Evolutionary conservation across 2,888 invertebrate genomes (phyloP), one percentile per base, ranked within the genome.

Genomic region (Cremastinae sp.): DNA sequence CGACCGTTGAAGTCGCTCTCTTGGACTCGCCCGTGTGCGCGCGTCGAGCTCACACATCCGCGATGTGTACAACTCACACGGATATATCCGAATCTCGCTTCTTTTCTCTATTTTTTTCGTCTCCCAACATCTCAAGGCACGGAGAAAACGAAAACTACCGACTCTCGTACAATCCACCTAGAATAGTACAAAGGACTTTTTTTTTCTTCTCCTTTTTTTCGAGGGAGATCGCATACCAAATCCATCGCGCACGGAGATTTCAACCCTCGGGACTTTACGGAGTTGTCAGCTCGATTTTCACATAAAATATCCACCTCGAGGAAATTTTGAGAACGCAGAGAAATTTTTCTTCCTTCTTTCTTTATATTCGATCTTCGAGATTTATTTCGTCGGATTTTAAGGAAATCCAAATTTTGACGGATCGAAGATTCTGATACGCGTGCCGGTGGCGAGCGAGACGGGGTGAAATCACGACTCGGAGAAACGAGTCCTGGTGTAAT

Each of bases 401-500:
- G 2, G 1, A 47, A 14, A 47, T 47, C 18, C 47, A 16, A 14
- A 16, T 47, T 8, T 14, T 8, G 47, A 47, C 8, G 43, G 20
- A 14, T 49, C 28, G 41, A 45, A 39, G 10, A 39, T 55, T 71
- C 78, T 62, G 56, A 69, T 73, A 81, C 75, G 75, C 79, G 80
- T 77, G 81, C 82, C 82, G 83, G 84, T 86, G 84, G 82, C 84
- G 80, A 79, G 81, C 81, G 76, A 22, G 72, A 51, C 37, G 39
- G 18, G 22, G 39, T 49, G 8, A 49, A 69, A 76, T 79, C 64
- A 79, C 79, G 84, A 80, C 83, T 82, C 81, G 81, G 82, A 81
- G 84, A 83, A 85, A 85, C 86, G 80, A 84, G 85, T 85, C 85
- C 81, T n/a, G n/a, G n/a, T n/a, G 80, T 86, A 87, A 86, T 86